These are phyloP conservation scores for Sympetrum striolatum DNA, from an alignment of 2,888 invertebrate genomes.

Conservation along the genomic window DNA sequence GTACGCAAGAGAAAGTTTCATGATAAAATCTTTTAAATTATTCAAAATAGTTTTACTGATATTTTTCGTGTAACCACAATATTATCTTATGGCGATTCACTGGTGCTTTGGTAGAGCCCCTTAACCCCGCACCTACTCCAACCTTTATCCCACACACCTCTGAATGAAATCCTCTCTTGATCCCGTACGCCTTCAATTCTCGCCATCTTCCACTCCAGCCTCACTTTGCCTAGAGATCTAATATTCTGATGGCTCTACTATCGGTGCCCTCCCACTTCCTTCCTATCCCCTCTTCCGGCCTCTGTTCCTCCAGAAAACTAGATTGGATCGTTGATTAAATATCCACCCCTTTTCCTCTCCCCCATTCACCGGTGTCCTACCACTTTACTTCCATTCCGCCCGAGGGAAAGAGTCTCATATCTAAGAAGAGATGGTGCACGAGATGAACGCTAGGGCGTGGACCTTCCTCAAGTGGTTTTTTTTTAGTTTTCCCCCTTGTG, in stretches of 20 bases:
- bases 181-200: not conserved
- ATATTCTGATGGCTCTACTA: slow-evolving; percentile 29
- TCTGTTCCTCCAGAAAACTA: slow-evolving; percentile 39
- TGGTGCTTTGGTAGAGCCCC: too few relatives aligned
- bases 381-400: not conserved
- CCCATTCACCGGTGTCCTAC: not conserved
- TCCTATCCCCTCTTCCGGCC: not conserved
- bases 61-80: too few relatives aligned
- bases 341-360: not conserved
- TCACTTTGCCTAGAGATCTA: slow-evolving; percentile 30
- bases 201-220: not conserved
- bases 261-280: not conserved
- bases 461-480: not conserved
- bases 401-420: slow-evolving; percentile 25
- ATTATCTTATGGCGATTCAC: too few relatives aligned
- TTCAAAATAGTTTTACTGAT: too few relatives aligned
- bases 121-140: too few relatives aligned
- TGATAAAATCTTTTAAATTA: too few relatives aligned
- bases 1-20: too few relatives aligned
- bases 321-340: slow-evolving; percentile 44
- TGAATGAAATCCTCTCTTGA: not conserved
- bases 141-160: not conserved
- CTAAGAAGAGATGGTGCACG: not conserved
- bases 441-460: not conserved
- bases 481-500: not conserved